phyloP scores from a whole-genome alignment of 2,113 vertebrate genomes.

The Charina bottae region DNA sequence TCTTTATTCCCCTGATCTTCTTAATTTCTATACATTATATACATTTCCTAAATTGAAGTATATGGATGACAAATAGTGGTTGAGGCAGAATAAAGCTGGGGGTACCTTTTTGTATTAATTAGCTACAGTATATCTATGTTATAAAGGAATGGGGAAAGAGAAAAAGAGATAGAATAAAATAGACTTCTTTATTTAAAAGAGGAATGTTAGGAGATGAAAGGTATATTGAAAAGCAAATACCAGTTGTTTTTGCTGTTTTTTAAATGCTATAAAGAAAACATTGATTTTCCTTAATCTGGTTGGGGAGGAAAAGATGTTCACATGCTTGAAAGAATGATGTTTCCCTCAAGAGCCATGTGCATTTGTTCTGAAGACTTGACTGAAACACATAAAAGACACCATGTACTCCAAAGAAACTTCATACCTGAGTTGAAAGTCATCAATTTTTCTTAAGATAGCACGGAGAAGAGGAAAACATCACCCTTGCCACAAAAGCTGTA shows the following conservation, averaged over 20 bases:
- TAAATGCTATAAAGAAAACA: constrained; percentile 49
- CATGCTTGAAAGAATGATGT: constrained; percentile 65
- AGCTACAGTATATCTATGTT: not conserved
- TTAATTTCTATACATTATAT: not conserved
- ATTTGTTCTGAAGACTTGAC: constrained; percentile 67
- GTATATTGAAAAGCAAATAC: constrained; percentile 54
- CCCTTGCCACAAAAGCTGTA: constrained; percentile 34
- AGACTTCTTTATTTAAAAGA: constrained; percentile 37
- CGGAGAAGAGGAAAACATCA: constrained; percentile 56
- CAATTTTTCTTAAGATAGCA: constrained; percentile 60
- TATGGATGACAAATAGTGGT: not conserved
- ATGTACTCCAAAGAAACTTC: constrained; percentile 58
- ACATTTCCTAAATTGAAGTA: not conserved
- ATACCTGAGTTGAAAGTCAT: constrained; percentile 52
- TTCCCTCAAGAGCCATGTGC: constrained; percentile 62
- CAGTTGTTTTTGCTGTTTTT: constrained; percentile 50
- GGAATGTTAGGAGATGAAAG: constrained; percentile 38
- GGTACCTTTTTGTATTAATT: not conserved
- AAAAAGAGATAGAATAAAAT: constrained; percentile 28
- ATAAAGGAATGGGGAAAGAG: constrained; percentile 11
- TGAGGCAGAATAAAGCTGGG: not conserved
- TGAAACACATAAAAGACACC: constrained; percentile 65
- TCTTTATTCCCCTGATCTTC: not conserved
- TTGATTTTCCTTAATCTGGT: constrained; percentile 59
- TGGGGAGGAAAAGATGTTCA: constrained; percentile 49